These are phyloP conservation scores for Crossocerus cetratus DNA, from an alignment of 2,888 invertebrate genomes.

Conservation along the genomic window DNA sequence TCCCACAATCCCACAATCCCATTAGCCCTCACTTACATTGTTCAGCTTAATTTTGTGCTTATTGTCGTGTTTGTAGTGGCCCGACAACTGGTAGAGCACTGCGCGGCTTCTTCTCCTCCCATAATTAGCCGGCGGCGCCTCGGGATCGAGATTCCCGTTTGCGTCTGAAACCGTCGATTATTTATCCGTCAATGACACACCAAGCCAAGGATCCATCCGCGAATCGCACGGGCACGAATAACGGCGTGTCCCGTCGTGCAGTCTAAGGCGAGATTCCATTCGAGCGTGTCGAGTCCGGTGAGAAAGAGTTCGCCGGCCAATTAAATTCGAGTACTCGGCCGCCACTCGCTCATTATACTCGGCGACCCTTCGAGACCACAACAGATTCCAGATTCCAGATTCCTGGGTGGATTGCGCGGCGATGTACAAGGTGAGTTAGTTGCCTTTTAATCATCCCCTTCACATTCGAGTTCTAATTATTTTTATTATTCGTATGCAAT, in stretches of 20 bases:
- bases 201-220: too few species aligned
- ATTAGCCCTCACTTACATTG: constrained; percentile 92
- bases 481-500: too few species aligned
- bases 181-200: too few species aligned
- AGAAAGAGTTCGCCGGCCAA: not conserved
- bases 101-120: constrained; percentile 95
- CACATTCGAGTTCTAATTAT: too few species aligned
- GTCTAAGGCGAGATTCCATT: not conserved
- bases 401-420: too few species aligned
- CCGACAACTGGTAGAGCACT: constrained; percentile 96
- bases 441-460: too few species aligned
- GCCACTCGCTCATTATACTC: too few species aligned
- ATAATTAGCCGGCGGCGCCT: constrained; percentile 90
- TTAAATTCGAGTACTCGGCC: not conserved
- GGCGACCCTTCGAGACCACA: too few species aligned
- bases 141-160: constrained; percentile 86
- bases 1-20: too few species aligned
- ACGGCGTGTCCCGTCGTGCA: not conserved
- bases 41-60: constrained; percentile 96
- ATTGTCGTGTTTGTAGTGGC: constrained; percentile 97
- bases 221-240: not conserved
- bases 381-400: too few species aligned
- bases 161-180: constrained; percentile 91
- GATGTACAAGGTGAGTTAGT: too few species aligned
- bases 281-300: too few species aligned